Conservation (phyloP, 1,140 invertebrate genomes). For the Atta colombica region DNA sequence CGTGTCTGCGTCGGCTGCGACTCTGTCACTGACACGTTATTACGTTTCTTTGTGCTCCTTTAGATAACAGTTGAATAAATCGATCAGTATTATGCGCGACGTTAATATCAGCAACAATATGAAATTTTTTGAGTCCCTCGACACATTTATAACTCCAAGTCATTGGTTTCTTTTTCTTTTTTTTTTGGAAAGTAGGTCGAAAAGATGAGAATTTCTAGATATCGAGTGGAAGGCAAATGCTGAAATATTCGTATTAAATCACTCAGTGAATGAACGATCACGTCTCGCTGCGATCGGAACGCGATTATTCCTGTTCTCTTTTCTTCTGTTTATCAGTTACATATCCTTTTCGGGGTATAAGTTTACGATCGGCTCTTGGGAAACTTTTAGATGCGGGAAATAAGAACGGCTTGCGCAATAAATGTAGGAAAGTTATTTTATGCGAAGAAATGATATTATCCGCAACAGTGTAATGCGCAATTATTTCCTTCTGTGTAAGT, state of each 20-base stretch:
- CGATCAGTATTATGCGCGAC: constrained; percentile 17
- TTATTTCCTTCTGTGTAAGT: constrained; percentile 46
- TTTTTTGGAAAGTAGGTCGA: background rate
- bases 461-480: constrained; percentile 46
- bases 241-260: constrained; percentile 28
- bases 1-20: constrained; percentile 45
- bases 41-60: constrained; percentile 22
- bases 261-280: constrained; percentile 35
- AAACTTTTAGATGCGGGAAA: constrained; percentile 45
- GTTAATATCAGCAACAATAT: constrained; percentile 33
- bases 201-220: constrained; percentile 19
- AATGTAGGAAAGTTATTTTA: constrained; percentile 45
- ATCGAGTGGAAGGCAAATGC: background rate
- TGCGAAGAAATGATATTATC: constrained; percentile 56
- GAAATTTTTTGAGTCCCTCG: background rate
- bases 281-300: constrained; percentile 38
- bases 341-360: constrained; percentile 38
- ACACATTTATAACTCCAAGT: background rate
- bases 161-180: background rate
- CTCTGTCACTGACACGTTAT: constrained; percentile 44
- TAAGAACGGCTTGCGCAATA: constrained; percentile 16
- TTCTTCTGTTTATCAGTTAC: constrained; percentile 29
- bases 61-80: constrained; percentile 37
- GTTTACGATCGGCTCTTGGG: constrained; percentile 27
- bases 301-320: constrained; percentile 51